A percentile compares a stretch with the other conserved stretches of the same genome.
Evolutionary conservation across 2,888 invertebrate species (phyloP).

Genomic region (Volucella inanis): DNA sequence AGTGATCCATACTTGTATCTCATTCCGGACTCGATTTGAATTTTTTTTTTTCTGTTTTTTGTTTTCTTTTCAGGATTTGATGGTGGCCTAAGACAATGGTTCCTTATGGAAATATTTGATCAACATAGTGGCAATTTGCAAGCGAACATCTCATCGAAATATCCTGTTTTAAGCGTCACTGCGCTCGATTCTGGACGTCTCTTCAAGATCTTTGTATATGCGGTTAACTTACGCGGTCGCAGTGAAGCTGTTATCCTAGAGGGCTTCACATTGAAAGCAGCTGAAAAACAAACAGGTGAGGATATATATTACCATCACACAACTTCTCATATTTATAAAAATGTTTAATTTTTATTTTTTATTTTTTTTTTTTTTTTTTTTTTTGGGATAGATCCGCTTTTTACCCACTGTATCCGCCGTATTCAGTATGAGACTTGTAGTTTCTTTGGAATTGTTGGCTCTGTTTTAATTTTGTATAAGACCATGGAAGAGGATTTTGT

Average conservation of each 20-base stretch:
- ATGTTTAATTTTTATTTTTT: neutral
- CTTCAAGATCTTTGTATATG: conserved; percentile 91
- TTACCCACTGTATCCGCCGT: too few species aligned
- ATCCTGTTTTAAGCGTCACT: conserved; percentile 90
- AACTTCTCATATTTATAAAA: neutral
- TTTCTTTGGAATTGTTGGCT: neutral
- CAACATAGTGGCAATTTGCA: conserved; percentile 86
- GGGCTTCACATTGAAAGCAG: conserved; percentile 89
- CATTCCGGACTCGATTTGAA: neutral
- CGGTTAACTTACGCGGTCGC: conserved; percentile 91
- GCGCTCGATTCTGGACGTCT: conserved; percentile 91
- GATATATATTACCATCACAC: neutral
- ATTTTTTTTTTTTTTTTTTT: conserved; percentile 23
- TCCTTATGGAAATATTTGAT: conserved; percentile 89
- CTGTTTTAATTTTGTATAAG: neutral
- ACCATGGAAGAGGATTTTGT: neutral
- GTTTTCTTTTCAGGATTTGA: conserved; percentile 85
- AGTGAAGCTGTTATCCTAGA: conserved; percentile 89
- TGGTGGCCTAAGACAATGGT: conserved; percentile 89
- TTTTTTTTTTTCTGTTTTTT: conserved; percentile 9
- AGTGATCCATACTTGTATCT: conserved; percentile 6
- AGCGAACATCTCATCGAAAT: conserved; percentile 88
- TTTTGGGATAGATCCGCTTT: neutral
- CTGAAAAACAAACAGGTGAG: conserved; percentile 90
- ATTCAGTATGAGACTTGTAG: too few species aligned